These are phyloP conservation scores for Clarias macrocephalus DNA, from an alignment of 2,113 vertebrate genomes.

Conservation along the genomic window DNA sequence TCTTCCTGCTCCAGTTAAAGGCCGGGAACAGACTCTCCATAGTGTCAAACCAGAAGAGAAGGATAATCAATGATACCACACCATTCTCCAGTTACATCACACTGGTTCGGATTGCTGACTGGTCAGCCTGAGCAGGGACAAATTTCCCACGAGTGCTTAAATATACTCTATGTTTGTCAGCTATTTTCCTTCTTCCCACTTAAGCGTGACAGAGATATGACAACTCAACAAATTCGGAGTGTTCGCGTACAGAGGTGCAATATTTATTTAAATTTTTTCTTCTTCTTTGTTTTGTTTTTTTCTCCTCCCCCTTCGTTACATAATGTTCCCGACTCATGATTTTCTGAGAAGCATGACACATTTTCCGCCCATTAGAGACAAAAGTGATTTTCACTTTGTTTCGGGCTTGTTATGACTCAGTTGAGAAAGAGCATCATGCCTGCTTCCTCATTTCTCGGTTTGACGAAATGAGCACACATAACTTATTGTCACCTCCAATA, in stretches of 20 bases:
- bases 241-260: constrained; percentile 39
- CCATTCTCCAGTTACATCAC: constrained; percentile 43
- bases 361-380: constrained; percentile 51
- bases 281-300: constrained; percentile 29
- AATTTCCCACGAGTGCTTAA: neutral
- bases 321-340: constrained; percentile 49
- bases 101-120: constrained; percentile 31
- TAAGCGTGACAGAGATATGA: constrained; percentile 5
- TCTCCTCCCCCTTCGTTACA: constrained; percentile 34
- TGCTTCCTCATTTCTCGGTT: constrained; percentile 39
- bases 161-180: neutral
- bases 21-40: constrained; percentile 20
- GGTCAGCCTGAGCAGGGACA: neutral
- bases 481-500: constrained; percentile 19
- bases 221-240: constrained; percentile 21
- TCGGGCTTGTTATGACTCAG: constrained; percentile 52
- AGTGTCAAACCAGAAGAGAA: neutral
- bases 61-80: neutral
- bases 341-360: constrained; percentile 58
- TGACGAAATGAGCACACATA: constrained; percentile 42
- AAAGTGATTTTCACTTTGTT: constrained; percentile 54
- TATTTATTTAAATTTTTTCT: constrained; percentile 32
- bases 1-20: constrained; percentile 34
- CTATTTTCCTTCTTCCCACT: neutral
- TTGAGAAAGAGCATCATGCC: constrained; percentile 43